Evolutionary conservation across 1,140 invertebrate species (phyloP).

Genomic region (Drosophila mayri): DNA sequence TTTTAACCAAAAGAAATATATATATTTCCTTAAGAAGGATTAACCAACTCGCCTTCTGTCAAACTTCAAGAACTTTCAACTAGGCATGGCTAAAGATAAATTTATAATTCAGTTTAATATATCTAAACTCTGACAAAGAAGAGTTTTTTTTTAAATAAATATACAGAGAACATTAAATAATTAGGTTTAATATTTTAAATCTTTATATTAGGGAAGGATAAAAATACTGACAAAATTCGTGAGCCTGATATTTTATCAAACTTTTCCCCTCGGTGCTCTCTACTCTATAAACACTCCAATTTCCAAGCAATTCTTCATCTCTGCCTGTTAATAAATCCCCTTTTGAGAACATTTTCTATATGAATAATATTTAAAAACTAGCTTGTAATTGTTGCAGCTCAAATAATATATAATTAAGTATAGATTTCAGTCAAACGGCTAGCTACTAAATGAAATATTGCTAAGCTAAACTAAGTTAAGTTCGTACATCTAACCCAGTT

Average conservation of each 20-base stretch:
- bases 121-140: too few relatives aligned
- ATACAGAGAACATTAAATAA: too few relatives aligned
- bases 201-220: too few relatives aligned
- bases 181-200: too few relatives aligned
- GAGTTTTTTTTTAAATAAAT: too few relatives aligned
- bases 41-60: background rate
- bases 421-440: background rate
- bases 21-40: too few relatives aligned
- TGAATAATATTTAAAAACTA: background rate
- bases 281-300: background rate
- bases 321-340: background rate
- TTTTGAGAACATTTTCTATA: background rate
- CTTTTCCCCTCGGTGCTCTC: background rate
- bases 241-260: background rate
- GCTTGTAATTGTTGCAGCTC: background rate
- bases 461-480: constrained; percentile 38
- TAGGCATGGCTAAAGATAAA: too few relatives aligned
- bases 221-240: too few relatives aligned
- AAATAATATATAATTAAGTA: background rate
- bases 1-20: background rate
- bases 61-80: too few relatives aligned
- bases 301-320: too few relatives aligned
- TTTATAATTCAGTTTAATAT: too few relatives aligned
- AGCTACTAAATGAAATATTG: constrained; percentile 12
- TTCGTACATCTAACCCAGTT: constrained; percentile 55